These are phyloP conservation scores for Decapterus maruadsi DNA, from an alignment of 2,797 vertebrate species.

Conservation along the genomic window DNA sequence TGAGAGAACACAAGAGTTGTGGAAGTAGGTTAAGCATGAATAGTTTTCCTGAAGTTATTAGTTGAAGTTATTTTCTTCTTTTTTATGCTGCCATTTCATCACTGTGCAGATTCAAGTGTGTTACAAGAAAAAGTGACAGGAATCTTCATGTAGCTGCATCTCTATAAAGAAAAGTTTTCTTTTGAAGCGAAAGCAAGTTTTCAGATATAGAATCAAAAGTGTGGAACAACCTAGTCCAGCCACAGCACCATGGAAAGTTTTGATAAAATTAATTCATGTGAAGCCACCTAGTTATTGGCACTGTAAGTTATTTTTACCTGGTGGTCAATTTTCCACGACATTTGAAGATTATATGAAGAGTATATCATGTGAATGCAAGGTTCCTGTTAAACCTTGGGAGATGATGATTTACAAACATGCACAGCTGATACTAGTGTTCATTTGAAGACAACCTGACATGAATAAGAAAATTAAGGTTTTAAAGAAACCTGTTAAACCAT, in stretches of 20 bases:
- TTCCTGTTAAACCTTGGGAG: neutral
- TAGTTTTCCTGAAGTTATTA: slow-evolving; percentile 32
- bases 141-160: too few relatives aligned
- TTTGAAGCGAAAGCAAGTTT: neutral
- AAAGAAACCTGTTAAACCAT: too few relatives aligned
- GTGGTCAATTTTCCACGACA: neutral
- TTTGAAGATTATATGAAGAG: neutral
- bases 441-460: too few relatives aligned
- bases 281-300: too few relatives aligned
- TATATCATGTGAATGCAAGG: neutral
- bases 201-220: neutral
- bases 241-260: too few relatives aligned
- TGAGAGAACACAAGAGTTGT: slow-evolving; percentile 46
- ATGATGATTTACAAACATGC: neutral
- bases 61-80: slow-evolving; percentile 5
- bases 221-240: too few relatives aligned
- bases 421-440: too few relatives aligned
- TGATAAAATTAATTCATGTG: too few relatives aligned
- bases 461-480: too few relatives aligned
- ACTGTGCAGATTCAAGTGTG: neutral
- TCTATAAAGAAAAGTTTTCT: too few relatives aligned
- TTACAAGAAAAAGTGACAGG: neutral
- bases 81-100: slow-evolving; percentile 12
- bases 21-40: slow-evolving; percentile 53
- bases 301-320: neutral